These are phyloP conservation scores for Watsonalla cultraria DNA, from an alignment of 2,888 invertebrate genomes.

Conservation along the genomic window DNA sequence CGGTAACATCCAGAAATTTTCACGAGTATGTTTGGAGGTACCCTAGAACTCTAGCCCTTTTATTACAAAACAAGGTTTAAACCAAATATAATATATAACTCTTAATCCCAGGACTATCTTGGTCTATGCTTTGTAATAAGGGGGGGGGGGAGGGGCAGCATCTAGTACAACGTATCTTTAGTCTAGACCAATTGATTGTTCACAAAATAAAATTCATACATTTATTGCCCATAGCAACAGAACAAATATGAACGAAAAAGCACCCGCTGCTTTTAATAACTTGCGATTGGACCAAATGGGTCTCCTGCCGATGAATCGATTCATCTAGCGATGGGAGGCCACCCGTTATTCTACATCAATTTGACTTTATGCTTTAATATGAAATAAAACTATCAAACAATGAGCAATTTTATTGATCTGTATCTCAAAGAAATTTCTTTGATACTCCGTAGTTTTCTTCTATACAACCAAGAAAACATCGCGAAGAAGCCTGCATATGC, in stretches of 20 bases:
- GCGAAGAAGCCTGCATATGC: too few relatives aligned
- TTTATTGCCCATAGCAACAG: conserved; percentile 31
- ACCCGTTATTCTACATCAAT: conserved; percentile 26
- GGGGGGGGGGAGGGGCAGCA: too few relatives aligned
- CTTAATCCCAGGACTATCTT: too few relatives aligned
- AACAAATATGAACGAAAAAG: conserved; percentile 38
- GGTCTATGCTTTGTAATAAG: too few relatives aligned
- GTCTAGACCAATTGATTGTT: conserved; percentile 3
- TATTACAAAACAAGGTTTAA: too few relatives aligned
- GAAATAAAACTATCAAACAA: conserved; percentile 31
- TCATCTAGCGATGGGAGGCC: conserved; percentile 36
- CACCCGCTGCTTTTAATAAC: conserved; percentile 46
- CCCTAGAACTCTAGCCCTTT: too few relatives aligned
- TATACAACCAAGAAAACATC: too few relatives aligned
- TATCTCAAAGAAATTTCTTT: neutral
- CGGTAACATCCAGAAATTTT: too few relatives aligned
- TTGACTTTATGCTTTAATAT: conserved; percentile 18
- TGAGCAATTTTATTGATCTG: neutral
- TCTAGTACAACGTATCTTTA: conserved; percentile 10
- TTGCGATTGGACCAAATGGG: conserved; percentile 48
- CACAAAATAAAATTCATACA: conserved; percentile 18
- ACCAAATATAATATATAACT: too few relatives aligned
- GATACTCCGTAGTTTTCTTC: too few relatives aligned
- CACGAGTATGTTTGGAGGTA: too few relatives aligned
- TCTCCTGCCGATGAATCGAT: conserved; percentile 53